A percentile compares a stretch with the other conserved stretches of the same genome.
Conservation (phyloP, 1,140 invertebrate species). For the Xylocopa sonorina region DNA sequence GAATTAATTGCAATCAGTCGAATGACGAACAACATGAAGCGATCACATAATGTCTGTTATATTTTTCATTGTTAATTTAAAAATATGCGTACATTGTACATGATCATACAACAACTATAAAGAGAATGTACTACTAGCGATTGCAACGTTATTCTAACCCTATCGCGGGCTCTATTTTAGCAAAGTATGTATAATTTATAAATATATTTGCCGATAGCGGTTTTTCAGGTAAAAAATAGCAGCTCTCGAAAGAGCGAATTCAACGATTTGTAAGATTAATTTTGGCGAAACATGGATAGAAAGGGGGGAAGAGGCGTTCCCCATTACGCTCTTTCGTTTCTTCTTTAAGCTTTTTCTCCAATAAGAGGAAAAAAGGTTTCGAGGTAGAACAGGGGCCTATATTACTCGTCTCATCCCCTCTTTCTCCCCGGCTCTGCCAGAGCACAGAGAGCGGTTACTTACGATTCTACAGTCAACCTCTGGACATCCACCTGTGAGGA, state of each 20-base stretch:
- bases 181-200: neutral
- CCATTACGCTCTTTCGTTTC: slow-evolving; percentile 48
- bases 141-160: neutral
- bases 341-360: slow-evolving; percentile 35
- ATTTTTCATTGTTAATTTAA: slow-evolving; percentile 18
- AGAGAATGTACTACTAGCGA: neutral
- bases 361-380: slow-evolving; percentile 54
- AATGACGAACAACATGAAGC: no score
- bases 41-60: neutral
- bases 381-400: slow-evolving; percentile 61
- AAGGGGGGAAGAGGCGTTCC: slow-evolving; percentile 5
- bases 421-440: slow-evolving; percentile 56
- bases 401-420: slow-evolving; percentile 59
- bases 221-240: neutral
- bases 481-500: slow-evolving; percentile 81
- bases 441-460: slow-evolving; percentile 77
- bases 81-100: slow-evolving; percentile 19
- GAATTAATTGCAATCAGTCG: neutral
- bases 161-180: no score
- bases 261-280: neutral
- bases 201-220: neutral
- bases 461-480: slow-evolving; percentile 81
- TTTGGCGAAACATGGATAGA: neutral
- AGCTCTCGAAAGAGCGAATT: neutral
- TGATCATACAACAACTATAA: slow-evolving; percentile 11